Base-by-base conservation (phyloP, 2,797 vertebrate genomes). In the Chelmon rostratus region DNA sequence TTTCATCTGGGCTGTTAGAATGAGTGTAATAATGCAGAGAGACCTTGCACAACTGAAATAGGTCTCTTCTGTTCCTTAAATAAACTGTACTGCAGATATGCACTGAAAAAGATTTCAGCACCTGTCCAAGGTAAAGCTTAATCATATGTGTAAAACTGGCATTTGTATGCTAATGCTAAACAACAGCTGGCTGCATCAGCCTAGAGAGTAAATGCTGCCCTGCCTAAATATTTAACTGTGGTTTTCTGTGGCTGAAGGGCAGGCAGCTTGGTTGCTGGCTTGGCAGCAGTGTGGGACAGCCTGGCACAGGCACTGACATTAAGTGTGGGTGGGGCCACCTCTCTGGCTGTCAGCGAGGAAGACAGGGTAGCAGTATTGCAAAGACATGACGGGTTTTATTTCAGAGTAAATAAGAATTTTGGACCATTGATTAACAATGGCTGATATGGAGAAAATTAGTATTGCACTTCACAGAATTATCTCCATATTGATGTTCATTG, bases 301-400 rank as follows among this genome's bases (percentile, higher is more conserved):
- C 83, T 92, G 90, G 88, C 86, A 67, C 78, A 56, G 57, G 73
- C 78, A 75, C 78, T 86, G 82, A 81, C 86, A 86, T 68, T 72
- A 57, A 59, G 74, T 54, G 76, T 69, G 85, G 89, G 74, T 73
- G 82, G 81, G 77, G 73, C 73, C 56, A 76, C 25, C 33, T 82
- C 67, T 81, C 66, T 52, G 61, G 49, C 67, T 74, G 68, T 16
- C 67, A 68, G 63, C 88, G 81, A 81, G 15, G 66, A 78, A 7
- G 59, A 67, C 54, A 68, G 33, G 38, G 35, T 54, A 66, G 75
- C 21, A 53, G 57, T 52, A 23, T 54, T 46, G 64, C 59, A 76
- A 65, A 81, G 61, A 81, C 37, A 62, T 2, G 5, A 62, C 8
- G 15, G n/a, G 15, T 56, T 86, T 74, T 44, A 71, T 56, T 79